Base-by-base conservation (phyloP, 2,113 vertebrate species). In the Cygnus buccinator region DNA sequence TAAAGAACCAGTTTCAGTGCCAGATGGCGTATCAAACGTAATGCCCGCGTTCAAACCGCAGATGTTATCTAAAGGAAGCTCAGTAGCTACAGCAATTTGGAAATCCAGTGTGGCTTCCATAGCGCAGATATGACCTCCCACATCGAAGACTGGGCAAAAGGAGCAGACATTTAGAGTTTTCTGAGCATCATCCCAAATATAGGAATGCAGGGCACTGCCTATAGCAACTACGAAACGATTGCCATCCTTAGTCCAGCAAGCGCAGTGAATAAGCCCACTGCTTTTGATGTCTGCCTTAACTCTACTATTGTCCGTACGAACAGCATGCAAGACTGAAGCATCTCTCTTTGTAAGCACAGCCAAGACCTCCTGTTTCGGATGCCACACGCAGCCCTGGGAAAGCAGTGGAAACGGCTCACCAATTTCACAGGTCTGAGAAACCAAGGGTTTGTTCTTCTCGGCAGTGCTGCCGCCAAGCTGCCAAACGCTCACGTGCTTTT, bases 381-480 rank as follows among this genome's bases (percentile, higher is more conserved):
- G 99, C 99, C 99, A 99, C 62, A 99, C 98, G 2, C 99, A 99
- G 95, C 99, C 99, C 91, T 99, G 99, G 39, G 99, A 97, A 63
- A 99, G 98, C 97, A 99, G 66, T 0, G 99, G 98, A 77, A 98
- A 98, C 0, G 98, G 98, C 85, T 99, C 98, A 21, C 98, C 98
- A 80, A 99, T 98, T 97, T 99, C 99, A 67, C 99, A 99, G 2
- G 98, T 99, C 98, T 98, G 98, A 22, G 98, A 98, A 97, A 98
- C 98, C 89, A 98, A 94, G 84, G 99, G 97, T 87, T 99, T 98
- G 97, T 98, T 98, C 92, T 98, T 98, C 87, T 98, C 99, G 2
- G 96, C 72, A 8, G 97, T 70, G 9, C 97, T 98, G 83, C 98
- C 98, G 94, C 98, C 97, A 90, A 99, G 97, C 90, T 99, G 99